Evolutionary conservation across 2,113 vertebrate species (phyloP), one percentile per base, ranked within the genome.

Genomic region (Lota lota): DNA sequence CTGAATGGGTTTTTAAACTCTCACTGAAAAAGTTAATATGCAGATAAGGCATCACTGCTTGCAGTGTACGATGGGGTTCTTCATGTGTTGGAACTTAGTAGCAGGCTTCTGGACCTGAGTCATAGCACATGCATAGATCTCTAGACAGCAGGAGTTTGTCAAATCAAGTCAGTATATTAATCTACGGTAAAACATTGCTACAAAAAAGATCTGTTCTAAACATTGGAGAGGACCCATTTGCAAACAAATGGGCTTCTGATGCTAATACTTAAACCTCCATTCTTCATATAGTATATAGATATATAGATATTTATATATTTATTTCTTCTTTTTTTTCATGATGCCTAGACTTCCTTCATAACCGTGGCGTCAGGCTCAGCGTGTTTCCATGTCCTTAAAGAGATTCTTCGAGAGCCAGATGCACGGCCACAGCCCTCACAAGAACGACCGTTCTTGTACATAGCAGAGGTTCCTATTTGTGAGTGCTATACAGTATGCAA

Each of bases 1-100:
- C 90, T 83, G 81, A 87, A 93, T 92, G 16, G 53, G 92, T 93
- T 92, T 85, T 91, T 89, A 92, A 94, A 84, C 92, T 83, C 82
- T 80, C 72, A 88, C 87, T 89, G 85, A 81, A 90, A 47, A 91
- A 87, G 86, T 88, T 83, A 87, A 90, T 90, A 91, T 92, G 91
- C 90, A 92, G 95, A 93, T 97, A 97, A 98, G 96, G 97, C 96
- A 95, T 95, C 94, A 95, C 94, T 96, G 96, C 93, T 95, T 93
- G 95, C 95, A 96, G 95, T 93, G 93, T 91, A 92, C 63, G 87
- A 91, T 90, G 94, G 93, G 92, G 84, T 91, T 88, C 84, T 47
- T 47, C 92, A 92, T 94, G 91, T 94, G 93, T 93, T 91, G 88
- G 40, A 94, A 93, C 85, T 93, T 92, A 90, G 90, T 91, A 91